Percentiles rank a stretch among this genome's conserved stretches.
These are phyloP conservation scores for Delphinapterus leucas DNA, from an alignment of 2,113 vertebrate genomes.

Conservation along the genomic window DNA sequence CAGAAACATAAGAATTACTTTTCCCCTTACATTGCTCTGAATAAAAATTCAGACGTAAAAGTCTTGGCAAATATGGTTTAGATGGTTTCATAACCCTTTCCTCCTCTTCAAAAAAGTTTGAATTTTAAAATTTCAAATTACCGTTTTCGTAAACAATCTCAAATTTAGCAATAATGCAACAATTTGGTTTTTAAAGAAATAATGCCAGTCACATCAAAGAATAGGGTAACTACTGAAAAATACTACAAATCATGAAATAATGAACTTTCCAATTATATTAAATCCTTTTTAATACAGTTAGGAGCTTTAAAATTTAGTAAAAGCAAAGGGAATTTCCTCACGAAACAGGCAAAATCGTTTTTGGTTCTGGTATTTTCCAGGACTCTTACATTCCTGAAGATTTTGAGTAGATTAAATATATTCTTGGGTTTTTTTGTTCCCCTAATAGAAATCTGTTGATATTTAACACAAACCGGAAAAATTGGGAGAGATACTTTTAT, in stretches of 20 bases:
- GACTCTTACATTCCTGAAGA: neutral
- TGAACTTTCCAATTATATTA: neutral
- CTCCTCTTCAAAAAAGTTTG: neutral
- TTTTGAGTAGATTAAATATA: neutral
- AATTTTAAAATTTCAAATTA: neutral
- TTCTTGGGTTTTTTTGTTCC: neutral
- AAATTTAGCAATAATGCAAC: neutral
- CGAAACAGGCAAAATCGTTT: neutral
- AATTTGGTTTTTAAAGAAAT: neutral
- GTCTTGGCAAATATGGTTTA: neutral
- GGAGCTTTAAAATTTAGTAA: neutral
- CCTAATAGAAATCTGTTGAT: neutral
- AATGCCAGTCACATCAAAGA: neutral
- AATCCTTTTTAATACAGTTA: neutral
- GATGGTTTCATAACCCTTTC: neutral
- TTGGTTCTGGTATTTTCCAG: constrained; percentile 14
- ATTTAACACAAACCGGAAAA: neutral
- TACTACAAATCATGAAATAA: neutral
- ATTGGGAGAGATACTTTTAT: neutral
- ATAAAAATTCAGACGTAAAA: neutral
- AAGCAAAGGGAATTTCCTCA: neutral
- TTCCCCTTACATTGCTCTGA: neutral
- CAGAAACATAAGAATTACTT: constrained; percentile 37
- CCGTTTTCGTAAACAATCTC: constrained; percentile 6
- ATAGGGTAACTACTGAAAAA: constrained; percentile 1